phyloP scores from a whole-genome alignment of 1,140 invertebrate species.

The Steinernema feltiae region DNA sequence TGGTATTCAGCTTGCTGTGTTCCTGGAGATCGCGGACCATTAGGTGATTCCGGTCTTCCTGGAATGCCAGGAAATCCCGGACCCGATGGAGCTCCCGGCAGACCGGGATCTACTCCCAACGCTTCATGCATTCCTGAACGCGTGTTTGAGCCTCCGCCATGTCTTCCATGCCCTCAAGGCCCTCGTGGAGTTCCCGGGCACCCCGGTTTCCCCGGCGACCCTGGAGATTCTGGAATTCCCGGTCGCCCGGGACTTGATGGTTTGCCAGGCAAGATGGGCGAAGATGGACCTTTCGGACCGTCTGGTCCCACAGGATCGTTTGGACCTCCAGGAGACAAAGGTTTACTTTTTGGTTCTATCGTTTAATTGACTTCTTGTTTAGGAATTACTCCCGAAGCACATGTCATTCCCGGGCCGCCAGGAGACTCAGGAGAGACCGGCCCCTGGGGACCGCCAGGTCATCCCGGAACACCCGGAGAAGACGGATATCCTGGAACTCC shows the following conservation, averaged over 20 bases:
- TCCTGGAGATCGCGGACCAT: conserved; percentile 54
- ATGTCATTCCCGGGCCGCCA: conserved; percentile 56
- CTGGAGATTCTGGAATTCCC: conserved; percentile 49
- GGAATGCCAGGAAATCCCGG: conserved; percentile 53
- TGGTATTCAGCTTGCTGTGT: conserved; percentile 51
- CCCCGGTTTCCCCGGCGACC: conserved; percentile 53
- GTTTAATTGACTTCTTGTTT: conserved; percentile 4
- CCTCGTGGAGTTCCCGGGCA: conserved; percentile 51
- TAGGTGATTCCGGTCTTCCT: conserved; percentile 53
- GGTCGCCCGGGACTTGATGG: conserved; percentile 35
- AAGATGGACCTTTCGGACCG: conserved; percentile 15
- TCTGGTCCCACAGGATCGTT: conserved; percentile 29
- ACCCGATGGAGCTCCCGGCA: conserved; percentile 54
- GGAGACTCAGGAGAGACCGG: conserved; percentile 53
- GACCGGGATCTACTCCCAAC: conserved; percentile 56
- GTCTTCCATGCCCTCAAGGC: conserved; percentile 56
- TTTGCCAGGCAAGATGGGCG: conserved; percentile 25
- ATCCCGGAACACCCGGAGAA: conserved; percentile 45
- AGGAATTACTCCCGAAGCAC: conserved; percentile 52
- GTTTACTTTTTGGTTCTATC: conserved; percentile 4
- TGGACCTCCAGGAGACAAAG: conserved; percentile 52
- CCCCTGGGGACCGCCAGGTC: conserved; percentile 55
- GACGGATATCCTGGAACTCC: conserved; percentile 40
- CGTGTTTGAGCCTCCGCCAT: conserved; percentile 57
- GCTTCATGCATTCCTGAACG: conserved; percentile 57